Conservation (phyloP, 1,140 invertebrate species). For the Trichonephila clavata region DNA sequence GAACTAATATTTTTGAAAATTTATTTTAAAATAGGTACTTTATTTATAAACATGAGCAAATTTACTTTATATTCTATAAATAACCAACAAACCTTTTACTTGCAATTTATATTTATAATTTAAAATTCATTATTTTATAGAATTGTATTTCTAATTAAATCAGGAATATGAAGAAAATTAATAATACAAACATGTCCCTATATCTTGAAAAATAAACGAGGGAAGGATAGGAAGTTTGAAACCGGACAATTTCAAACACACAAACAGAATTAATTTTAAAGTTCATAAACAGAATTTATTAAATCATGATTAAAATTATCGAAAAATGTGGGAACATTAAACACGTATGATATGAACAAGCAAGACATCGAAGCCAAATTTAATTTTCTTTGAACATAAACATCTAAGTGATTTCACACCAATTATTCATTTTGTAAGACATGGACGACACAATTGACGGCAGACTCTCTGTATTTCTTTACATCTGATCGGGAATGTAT, state of each 20-base stretch:
- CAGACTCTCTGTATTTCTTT: background rate
- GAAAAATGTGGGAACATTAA: background rate
- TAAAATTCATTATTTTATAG: background rate
- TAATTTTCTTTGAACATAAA: conserved; percentile 23
- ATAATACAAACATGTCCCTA: too few species aligned
- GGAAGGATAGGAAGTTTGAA: background rate
- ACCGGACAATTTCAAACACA: background rate
- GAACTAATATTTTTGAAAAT: background rate
- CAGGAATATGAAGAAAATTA: background rate
- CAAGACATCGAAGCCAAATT: conserved; percentile 14
- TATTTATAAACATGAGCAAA: background rate
- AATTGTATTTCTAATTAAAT: background rate
- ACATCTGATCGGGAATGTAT: conserved; percentile 67
- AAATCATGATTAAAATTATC: background rate
- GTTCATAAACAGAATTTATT: background rate
- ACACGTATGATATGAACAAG: background rate
- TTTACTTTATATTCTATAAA: background rate
- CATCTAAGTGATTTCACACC: conserved; percentile 57
- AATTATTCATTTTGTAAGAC: conserved; percentile 26
- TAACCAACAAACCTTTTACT: background rate
- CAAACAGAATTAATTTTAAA: background rate
- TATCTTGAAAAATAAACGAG: too few species aligned
- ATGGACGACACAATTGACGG: conserved; percentile 54
- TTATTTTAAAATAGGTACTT: background rate
- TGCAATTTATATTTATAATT: background rate